Evolutionary conservation across 2,797 vertebrate species (phyloP), one percentile per base, ranked within the genome.

Genomic region (Enteromius thamalakanensis): DNA sequence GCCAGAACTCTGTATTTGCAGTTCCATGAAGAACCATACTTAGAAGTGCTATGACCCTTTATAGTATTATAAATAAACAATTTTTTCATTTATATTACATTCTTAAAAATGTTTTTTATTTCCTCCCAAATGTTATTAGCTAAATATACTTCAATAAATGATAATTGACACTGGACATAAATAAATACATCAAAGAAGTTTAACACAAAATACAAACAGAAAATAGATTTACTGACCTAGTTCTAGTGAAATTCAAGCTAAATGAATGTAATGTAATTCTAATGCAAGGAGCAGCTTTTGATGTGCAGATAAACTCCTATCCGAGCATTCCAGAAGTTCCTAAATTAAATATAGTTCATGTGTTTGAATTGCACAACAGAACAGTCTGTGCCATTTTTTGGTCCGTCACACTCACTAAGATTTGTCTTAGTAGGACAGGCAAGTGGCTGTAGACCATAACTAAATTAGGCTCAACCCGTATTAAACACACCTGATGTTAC

Each of bases 231-330:
- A 40, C 7, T 8, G 53, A 55, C 14, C 47, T n/a, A n/a, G 21
- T 55, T 55, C 51, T 49, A 80, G 62, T 10, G 53, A 58, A 79
- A 84, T 29, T 4, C 11, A 51, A 17, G 45, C 68, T 84, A 49
- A 72, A 65, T 69, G 53, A 34, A 34, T 34, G 34, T 5, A 34
- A 34, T 34, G 34, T 34, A 60, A 53, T 19, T 77, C 45, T 64
- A 29, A 21, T n/a, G 10, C 67, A 64, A 87, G 51, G 60, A 47
- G 65, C 58, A 7, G 71, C 70, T 83, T 70, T 80, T 32, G 60
- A 75, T 83, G 37, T 75, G 67, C 55, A 77, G 26, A 60, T n/a
- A 42, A 26, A 78, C 49, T 60, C 37, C 65, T 62, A 10, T 42
- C 37, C 4, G 12, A 65, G 29, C 47, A 45, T 45, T 45, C 42